phyloP scores from a whole-genome alignment of 1,140 invertebrate species.

The Anastrepha obliqua region DNA sequence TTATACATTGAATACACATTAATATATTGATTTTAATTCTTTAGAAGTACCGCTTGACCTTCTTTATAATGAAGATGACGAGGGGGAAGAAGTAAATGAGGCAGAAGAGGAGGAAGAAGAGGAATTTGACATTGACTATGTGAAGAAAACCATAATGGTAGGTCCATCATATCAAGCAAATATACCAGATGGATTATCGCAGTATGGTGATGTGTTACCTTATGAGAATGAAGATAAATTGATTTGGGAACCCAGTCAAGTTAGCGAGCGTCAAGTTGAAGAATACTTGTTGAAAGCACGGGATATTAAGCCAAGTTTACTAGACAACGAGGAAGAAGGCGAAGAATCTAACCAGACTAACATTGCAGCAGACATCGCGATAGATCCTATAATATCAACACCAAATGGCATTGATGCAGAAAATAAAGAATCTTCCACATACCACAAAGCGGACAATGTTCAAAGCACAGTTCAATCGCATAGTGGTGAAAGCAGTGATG shows the following conservation, averaged over 20 bases:
- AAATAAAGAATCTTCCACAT: background rate
- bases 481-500: background rate
- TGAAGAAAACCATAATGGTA: slow-evolving; percentile 91
- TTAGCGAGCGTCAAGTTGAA: slow-evolving; percentile 85
- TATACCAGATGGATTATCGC: slow-evolving; percentile 92
- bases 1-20: background rate
- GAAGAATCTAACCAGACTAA: slow-evolving; percentile 19
- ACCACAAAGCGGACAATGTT: slow-evolving; percentile 5
- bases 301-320: slow-evolving; percentile 60
- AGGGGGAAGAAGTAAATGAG: slow-evolving; percentile 62
- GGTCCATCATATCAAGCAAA: slow-evolving; percentile 94
- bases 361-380: background rate
- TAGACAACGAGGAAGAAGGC: slow-evolving; percentile 9
- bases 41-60: slow-evolving; percentile 77
- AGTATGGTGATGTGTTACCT: slow-evolving; percentile 93
- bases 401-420: slow-evolving; percentile 46
- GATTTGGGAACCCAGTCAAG: slow-evolving; percentile 90
- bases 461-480: background rate
- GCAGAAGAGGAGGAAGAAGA: slow-evolving; percentile 83
- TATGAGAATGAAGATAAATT: slow-evolving; percentile 98
- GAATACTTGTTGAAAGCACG: slow-evolving; percentile 82
- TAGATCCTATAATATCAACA: slow-evolving; percentile 20
- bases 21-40: slow-evolving; percentile 57
- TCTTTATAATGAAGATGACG: slow-evolving; percentile 83
- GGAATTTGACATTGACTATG: slow-evolving; percentile 85